Evolutionary conservation across 2,113 vertebrate species (phyloP).

Genomic region (Tragelaphus buxtoni): DNA sequence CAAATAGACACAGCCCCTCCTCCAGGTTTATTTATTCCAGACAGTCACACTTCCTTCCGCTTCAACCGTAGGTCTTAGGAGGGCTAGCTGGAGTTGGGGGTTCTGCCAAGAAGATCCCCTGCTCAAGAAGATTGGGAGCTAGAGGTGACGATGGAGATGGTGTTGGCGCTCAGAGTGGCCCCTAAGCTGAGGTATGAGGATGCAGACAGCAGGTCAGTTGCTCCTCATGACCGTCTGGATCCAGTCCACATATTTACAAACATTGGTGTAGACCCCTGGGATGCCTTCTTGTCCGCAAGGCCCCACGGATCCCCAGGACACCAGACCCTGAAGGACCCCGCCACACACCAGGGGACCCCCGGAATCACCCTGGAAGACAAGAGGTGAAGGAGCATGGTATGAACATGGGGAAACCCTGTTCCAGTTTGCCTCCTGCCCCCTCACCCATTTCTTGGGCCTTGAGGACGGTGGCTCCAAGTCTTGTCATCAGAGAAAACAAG

Average conservation of each 20-base stretch:
- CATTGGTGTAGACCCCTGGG: conserved; percentile 69
- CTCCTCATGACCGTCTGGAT: conserved; percentile 35
- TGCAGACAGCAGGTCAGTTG: neutral
- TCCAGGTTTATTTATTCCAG: conserved; percentile 39
- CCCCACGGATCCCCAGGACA: conserved; percentile 70
- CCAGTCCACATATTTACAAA: conserved; percentile 73
- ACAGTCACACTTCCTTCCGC: neutral
- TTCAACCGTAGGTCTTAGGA: neutral
- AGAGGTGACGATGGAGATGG: neutral
- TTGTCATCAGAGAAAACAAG: neutral
- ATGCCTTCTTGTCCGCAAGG: conserved; percentile 56
- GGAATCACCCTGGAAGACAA: conserved; percentile 72
- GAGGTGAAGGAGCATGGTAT: neutral
- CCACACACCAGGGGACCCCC: conserved; percentile 73
- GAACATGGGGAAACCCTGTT: neutral
- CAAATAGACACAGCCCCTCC: neutral
- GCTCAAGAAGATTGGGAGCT: neutral
- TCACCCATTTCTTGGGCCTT: neutral
- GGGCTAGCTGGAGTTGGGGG: neutral
- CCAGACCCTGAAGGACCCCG: conserved; percentile 69
- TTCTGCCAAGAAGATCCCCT: neutral
- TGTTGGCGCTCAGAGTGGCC: neutral
- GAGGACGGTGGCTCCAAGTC: neutral
- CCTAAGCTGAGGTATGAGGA: neutral
- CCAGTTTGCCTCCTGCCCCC: neutral